Evolutionary conservation across 2,888 invertebrate genomes (phyloP), one percentile per base, ranked within the genome.

Genomic region (Eudemis profundana): DNA sequence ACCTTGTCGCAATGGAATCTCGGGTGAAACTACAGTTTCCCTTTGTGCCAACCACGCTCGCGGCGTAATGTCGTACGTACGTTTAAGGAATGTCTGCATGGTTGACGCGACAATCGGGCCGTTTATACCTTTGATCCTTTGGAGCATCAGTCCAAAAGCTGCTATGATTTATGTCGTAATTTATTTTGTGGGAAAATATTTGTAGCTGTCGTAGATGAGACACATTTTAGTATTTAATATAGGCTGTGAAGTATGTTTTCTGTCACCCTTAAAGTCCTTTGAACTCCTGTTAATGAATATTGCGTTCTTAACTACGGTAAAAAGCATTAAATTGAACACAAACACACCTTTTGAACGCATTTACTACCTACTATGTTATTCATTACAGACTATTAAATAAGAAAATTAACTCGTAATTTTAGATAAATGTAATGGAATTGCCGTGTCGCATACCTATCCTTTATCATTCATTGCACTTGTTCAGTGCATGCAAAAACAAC

Each of bases 1-100:
- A 51, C 50, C 64, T 64, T 57, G 64, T 64, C 57, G 33, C 57
- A 42, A 14, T 14, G 51, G 57, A 50, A 51, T 64, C 64, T 64
- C 36, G 51, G 44, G 50, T 59, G 64, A 64, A 64, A 64, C 57
- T 57, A 59, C 50, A 44, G 19, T 64, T 64, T 64, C 57, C 57
- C 64, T 64, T 63, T 57, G 53, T 21, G 40, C 29, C 33, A 29
- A n/a, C 27, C 19, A 29, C 10, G 49, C 27, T 49, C 17, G 42
- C 54, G 42, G 53, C 50, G 56, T 46, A 47, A 49, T 62, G 29
- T 49, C 47, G 40, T 19, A 40, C 62, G 14, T 17, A 40, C 62
- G 14, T 17, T 54, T 42, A n/a, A 40, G 56, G 44, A 64, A 59
- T 59, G 57, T 33, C 2, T 57, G 36, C 50, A 15, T 44, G 33